Percentiles rank a stretch among this genome's conserved stretches.
phyloP scores from a whole-genome alignment of 1,140 invertebrate species.

The Physella acuta region DNA sequence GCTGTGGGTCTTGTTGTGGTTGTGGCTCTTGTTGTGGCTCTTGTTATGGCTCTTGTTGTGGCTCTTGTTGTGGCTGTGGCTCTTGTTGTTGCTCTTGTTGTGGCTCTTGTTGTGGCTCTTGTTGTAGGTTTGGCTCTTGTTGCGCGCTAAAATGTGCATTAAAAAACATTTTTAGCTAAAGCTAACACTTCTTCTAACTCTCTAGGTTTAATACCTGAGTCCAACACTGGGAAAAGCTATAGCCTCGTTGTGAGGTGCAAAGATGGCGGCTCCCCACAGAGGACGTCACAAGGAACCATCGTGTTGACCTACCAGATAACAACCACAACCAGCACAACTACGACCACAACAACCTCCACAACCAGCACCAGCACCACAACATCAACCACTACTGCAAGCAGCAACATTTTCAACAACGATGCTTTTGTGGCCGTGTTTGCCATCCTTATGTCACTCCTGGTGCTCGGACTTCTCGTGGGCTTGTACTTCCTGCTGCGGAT shows the following conservation, averaged over 20 bases:
- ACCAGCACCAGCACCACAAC: conserved; percentile 18
- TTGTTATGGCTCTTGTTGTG: too few relatives aligned
- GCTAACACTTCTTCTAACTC: too few relatives aligned
- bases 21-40: too few relatives aligned
- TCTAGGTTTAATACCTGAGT: conserved; percentile 25
- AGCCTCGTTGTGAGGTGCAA: conserved; percentile 25
- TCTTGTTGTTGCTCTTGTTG: too few relatives aligned
- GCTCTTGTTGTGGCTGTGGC: too few relatives aligned
- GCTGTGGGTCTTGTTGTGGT: too few relatives aligned
- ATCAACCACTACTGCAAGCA: neutral
- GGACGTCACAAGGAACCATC: conserved; percentile 22
- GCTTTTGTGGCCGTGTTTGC: conserved; percentile 25
- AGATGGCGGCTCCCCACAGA: conserved; percentile 25
- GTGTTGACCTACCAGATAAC: conserved; percentile 27
- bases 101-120: too few relatives aligned
- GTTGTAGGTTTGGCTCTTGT: too few relatives aligned
- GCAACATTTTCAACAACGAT: conserved; percentile 13
- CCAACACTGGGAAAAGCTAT: conserved; percentile 26
- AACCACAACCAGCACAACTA: conserved; percentile 26
- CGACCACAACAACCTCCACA: conserved; percentile 16
- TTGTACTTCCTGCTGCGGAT: conserved; percentile 8
- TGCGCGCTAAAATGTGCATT: too few relatives aligned
- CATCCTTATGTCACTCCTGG: conserved; percentile 16
- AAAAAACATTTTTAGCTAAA: too few relatives aligned
- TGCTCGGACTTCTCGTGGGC: conserved; percentile 8